Evolutionary conservation across 2,888 invertebrate species (phyloP).

Genomic region (Sympetrum striolatum): DNA sequence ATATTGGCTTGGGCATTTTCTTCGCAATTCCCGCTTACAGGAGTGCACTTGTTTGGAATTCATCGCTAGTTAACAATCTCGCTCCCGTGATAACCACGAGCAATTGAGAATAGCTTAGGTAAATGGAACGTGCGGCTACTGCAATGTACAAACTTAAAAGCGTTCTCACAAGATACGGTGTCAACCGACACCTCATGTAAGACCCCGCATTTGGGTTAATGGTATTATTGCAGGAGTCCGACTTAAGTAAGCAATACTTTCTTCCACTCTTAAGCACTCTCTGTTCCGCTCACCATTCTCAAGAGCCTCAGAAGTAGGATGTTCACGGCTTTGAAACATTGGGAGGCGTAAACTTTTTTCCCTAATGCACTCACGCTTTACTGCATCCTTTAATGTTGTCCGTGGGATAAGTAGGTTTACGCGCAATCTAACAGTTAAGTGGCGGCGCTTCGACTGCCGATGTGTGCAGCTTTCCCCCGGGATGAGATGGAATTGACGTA

Average conservation of each 20-base stretch:
- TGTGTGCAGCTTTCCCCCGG: neutral
- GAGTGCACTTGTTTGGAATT: no score
- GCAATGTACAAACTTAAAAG: neutral
- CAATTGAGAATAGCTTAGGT: neutral
- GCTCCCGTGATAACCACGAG: no score
- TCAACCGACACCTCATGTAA: neutral
- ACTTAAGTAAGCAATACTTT: neutral
- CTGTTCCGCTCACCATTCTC: neutral
- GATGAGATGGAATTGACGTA: neutral
- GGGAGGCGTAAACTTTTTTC: neutral
- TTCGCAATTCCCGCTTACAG: no score
- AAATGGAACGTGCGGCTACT: neutral
- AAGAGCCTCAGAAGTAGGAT: neutral
- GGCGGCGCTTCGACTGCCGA: neutral
- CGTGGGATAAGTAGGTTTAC: neutral
- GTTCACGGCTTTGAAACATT: neutral
- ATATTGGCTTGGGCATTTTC: no score
- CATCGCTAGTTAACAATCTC: no score
- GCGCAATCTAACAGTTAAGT: neutral
- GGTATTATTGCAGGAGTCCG: neutral
- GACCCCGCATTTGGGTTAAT: conserved; percentile 23
- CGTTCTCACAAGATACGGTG: neutral
- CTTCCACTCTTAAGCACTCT: neutral
- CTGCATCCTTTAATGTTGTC: neutral
- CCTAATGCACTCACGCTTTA: neutral